A percentile compares a stretch with the other conserved stretches of the same genome.
These are phyloP conservation scores for Copsychus sechellarum DNA, from an alignment of 2,113 vertebrate species.

Conservation along the genomic window DNA sequence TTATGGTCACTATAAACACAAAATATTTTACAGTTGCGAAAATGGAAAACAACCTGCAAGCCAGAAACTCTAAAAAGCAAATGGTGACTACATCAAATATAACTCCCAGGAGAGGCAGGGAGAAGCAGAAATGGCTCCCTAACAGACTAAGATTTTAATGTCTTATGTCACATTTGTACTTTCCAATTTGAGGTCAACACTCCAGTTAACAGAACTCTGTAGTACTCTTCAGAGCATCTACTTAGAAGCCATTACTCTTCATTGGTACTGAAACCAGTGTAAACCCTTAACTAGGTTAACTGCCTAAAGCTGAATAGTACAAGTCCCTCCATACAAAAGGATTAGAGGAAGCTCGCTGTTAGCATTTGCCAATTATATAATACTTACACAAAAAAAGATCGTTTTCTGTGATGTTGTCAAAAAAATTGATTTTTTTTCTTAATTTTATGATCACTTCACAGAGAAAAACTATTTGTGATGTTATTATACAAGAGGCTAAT, in stretches of 20 bases:
- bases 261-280: not conserved
- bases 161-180: not conserved
- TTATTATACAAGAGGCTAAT: conserved; percentile 7
- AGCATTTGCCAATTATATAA: not conserved
- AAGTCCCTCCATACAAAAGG: not conserved
- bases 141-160: not conserved
- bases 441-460: not conserved
- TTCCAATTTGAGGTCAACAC: not conserved
- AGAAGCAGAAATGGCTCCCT: not conserved
- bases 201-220: not conserved
- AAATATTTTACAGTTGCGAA: not conserved
- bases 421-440: not conserved
- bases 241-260: not conserved
- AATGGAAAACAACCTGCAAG: not conserved
- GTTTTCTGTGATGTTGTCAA: conserved; percentile 3
- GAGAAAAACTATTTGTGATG: not conserved
- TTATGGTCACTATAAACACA: not conserved
- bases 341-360: not conserved
- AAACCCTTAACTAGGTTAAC: not conserved
- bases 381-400: not conserved
- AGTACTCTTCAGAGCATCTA: not conserved
- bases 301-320: not conserved
- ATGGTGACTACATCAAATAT: not conserved
- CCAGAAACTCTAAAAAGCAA: not conserved
- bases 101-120: not conserved